Evolutionary conservation across 2,113 vertebrate genomes (phyloP).

Genomic region (Lampris megalopsis): DNA sequence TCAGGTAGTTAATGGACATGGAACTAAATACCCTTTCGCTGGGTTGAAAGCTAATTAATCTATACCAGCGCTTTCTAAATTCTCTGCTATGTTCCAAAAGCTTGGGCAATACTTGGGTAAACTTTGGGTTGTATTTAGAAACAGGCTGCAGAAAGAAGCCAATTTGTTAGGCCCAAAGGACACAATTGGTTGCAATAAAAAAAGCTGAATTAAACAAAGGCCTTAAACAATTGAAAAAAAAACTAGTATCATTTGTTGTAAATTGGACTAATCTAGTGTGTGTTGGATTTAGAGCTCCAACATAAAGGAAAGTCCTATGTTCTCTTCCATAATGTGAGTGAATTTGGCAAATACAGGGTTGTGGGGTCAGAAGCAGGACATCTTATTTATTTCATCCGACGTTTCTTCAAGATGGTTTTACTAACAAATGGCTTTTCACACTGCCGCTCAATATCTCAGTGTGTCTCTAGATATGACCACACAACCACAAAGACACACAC

Average conservation of each 20-base stretch:
- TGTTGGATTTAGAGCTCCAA: background rate
- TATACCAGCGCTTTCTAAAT: background rate
- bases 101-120: background rate
- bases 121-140: background rate
- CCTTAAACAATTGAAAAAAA: background rate
- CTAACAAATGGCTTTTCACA: constrained; percentile 19
- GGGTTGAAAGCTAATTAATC: background rate
- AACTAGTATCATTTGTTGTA: background rate
- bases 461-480: constrained; percentile 7
- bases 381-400: constrained; percentile 32
- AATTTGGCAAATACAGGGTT: constrained; percentile 1
- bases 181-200: background rate
- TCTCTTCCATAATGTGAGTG: background rate
- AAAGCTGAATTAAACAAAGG: background rate
- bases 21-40: background rate
- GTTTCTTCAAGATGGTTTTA: constrained; percentile 60
- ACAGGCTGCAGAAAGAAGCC: background rate
- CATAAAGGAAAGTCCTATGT: constrained; percentile 3
- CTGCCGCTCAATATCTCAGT: constrained; percentile 41
- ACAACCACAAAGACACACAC: constrained; percentile 3
- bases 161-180: background rate
- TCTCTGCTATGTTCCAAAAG: too few species aligned
- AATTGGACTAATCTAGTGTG: background rate
- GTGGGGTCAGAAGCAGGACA: constrained; percentile 24
- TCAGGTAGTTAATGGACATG: constrained; percentile 15